Base-by-base conservation (phyloP, 92 coral and sea anemone species). In the Zoanthus gigantus region DNA sequence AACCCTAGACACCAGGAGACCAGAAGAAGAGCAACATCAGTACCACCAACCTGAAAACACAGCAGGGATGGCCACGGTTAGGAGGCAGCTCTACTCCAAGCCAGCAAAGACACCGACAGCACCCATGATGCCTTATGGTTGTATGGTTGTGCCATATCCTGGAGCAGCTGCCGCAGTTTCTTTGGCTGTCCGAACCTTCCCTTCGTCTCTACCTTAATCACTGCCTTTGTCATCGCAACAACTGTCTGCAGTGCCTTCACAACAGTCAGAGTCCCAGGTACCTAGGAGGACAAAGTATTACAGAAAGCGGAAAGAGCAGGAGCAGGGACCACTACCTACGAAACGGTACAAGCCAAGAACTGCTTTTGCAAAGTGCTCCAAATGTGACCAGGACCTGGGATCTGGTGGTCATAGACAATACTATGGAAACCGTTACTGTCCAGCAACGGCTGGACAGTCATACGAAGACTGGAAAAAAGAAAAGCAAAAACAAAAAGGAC, bases 381-480 rank as follows among this genome's bases (percentile, higher is more conserved):
- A 71, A 44, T 52, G 89, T 31, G 14, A 76, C 4, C 74, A 86
- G 44, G 28, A 79, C 9, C 30, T 31, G 68, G 54, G 56, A 6
- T 13, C 75, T 8, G 11, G 57, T 16, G 9, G 61, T 17, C 89
- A 76, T 23, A 30, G 57, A 0, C 89, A 86, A 30, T 86, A 86
- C n/a, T 86, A 74, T 34, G 89, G 89, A 5, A 50, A 61, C 31
- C 42, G 89, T 73, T 86, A 83, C 74, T 57, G 89, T 13, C 73
- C 34, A 18, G 2, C 9, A 5, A 18, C 73, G 4, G 73, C 73
- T 4, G 61, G 61, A 0, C 11, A 11, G 17, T 11, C 61, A 0
- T 56, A 9, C 0, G 61, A 56, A 4, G 12, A 56, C 15, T 56
- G 61, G 61, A 56, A 56, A 11, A 56, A 11, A 7, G 1, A 56